These are phyloP conservation scores for Telmatherina bonti DNA, from an alignment of 2,797 vertebrate genomes.

Conservation along the genomic window DNA sequence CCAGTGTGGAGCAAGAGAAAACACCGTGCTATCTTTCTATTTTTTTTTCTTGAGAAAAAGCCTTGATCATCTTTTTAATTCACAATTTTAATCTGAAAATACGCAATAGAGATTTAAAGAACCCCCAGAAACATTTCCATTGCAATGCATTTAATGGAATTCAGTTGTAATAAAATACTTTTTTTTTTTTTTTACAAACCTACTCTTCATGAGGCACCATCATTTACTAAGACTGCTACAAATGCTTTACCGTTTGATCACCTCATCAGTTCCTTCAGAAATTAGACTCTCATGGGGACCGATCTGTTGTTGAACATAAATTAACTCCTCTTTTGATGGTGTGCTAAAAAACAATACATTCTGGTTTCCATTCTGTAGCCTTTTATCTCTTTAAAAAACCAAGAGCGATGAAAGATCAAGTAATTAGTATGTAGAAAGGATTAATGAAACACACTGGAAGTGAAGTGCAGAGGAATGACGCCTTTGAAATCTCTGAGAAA, in stretches of 20 bases:
- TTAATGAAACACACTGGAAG: constrained; percentile 48
- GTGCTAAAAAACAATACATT: constrained; percentile 21
- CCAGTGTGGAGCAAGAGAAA: constrained; percentile 73
- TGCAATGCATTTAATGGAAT: not conserved
- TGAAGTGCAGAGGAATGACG: constrained; percentile 40
- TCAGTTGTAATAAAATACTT: not conserved
- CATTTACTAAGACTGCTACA: not conserved
- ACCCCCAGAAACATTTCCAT: not conserved
- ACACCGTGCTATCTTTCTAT: constrained; percentile 57
- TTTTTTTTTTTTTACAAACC: not conserved
- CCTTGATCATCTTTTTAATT: constrained; percentile 49
- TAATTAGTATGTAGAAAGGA: constrained; percentile 57
- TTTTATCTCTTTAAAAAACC: constrained; percentile 44
- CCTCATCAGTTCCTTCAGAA: constrained; percentile 8
- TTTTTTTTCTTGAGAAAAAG: constrained; percentile 37
- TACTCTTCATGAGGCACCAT: not conserved
- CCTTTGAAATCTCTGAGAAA: constrained; percentile 62
- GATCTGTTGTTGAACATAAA: constrained; percentile 11
- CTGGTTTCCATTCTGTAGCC: constrained; percentile 21
- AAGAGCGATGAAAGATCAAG: constrained; percentile 52
- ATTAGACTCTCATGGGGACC: constrained; percentile 1
- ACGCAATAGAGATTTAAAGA: constrained; percentile 14
- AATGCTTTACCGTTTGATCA: constrained; percentile 11
- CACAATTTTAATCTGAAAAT: constrained; percentile 38
- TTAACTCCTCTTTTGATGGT: not conserved